Base-by-base conservation (phyloP, 2,888 invertebrate species). In the Drosophila austrosaltans region DNA sequence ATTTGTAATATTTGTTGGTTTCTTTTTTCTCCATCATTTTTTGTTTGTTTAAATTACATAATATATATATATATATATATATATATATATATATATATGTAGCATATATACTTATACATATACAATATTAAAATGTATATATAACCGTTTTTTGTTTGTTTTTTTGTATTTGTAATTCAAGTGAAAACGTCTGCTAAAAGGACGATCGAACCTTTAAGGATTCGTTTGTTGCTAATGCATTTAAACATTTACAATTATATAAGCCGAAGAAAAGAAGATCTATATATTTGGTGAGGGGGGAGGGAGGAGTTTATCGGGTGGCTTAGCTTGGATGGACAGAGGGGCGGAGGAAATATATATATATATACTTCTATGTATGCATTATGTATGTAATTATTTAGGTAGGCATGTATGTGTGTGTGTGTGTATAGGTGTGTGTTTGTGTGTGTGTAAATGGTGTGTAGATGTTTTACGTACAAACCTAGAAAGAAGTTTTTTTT, bases 401-500 rank as follows among this genome's bases (percentile, higher is more conserved):
- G 48, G 25, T 25, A 22, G 36, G 57, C 30, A 7, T 54, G 67
- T 53, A n/a, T 63, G 28, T 58, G 28, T 7, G n/a, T 30, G 36
- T 60, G 16, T 16, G 16, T 16, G 16, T 16, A 16, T 16, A 8
- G 1, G 8, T 36, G 30, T 16, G 16, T 16, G 16, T 16, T 16
- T 16, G 16, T 16, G 60, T 44, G 25, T 48, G 40, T 40, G 16
- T 53, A 32, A 72, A 80, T 86, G 81, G 78, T 77, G 85, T 71
- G 48, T 71, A 65, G 32, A 75, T 60, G 44, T 65, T 63, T 81
- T 81, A 79, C 86, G 81, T 72, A 85, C 69, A 80, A 80, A 89
- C 81, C 89, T 88, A 89, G 76, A 77, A 75, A 78, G 84, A 86
- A 86, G 76, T 85, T 85, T 72, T 75, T 77, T 73, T 66, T 72